A percentile compares a stretch with the other conserved stretches of the same genome.
Conservation (phyloP, 2,113 vertebrate species). For the Bungarus multicinctus region DNA sequence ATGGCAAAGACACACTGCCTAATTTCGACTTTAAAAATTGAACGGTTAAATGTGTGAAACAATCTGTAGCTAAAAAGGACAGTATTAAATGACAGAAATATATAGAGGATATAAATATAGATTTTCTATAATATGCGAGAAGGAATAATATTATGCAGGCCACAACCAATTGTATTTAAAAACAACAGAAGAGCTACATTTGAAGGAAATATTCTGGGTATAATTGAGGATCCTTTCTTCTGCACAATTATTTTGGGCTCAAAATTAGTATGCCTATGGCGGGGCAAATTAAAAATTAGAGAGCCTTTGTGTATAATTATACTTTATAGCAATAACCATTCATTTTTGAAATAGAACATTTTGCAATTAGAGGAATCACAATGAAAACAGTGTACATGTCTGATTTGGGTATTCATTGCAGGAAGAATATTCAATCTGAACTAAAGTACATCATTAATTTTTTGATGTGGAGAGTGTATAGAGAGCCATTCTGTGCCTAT, state of each 20-base stretch:
- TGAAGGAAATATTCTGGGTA: not conserved
- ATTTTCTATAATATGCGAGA: not conserved
- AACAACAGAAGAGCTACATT: not conserved
- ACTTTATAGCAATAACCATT: not conserved
- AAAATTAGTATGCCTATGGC: not conserved
- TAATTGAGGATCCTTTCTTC: not conserved
- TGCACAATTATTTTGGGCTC: not conserved
- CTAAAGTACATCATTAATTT: not conserved
- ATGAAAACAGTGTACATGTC: not conserved
- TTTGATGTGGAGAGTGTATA: not conserved
- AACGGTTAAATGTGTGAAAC: not conserved
- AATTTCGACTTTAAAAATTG: not conserved
- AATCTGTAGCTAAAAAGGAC: not conserved
- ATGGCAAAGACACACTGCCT: not conserved
- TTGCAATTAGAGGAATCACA: not conserved
- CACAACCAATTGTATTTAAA: not conserved
- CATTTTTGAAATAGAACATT: not conserved
- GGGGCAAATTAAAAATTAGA: not conserved
- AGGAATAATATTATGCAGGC: not conserved
- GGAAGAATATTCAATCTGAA: not conserved
- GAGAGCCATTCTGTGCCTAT: not conserved
- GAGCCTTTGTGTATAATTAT: not conserved
- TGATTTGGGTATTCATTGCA: not conserved
- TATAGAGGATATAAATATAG: not conserved
- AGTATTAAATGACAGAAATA: not conserved